phyloP scores from a whole-genome alignment of 2,797 vertebrate genomes.

The Apodemus agrarius region DNA sequence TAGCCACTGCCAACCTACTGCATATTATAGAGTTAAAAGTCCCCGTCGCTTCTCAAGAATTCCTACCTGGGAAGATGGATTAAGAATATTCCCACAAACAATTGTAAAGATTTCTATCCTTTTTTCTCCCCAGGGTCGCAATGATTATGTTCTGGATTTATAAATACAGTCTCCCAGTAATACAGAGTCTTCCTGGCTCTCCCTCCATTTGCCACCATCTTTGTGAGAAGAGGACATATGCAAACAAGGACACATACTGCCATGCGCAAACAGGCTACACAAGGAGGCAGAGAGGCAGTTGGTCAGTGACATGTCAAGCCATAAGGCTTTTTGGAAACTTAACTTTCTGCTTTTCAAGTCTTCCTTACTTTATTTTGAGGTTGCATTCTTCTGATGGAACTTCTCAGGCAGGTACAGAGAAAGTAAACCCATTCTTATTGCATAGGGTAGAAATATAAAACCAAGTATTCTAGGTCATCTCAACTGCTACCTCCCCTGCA shows the following conservation, averaged over 20 bases:
- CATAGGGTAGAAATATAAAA: neutral
- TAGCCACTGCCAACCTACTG: neutral
- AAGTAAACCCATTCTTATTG: neutral
- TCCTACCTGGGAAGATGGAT: neutral
- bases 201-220: neutral
- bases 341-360: neutral
- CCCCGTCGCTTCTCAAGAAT: neutral
- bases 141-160: slow-evolving; percentile 53
- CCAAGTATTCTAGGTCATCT: neutral
- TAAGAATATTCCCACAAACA: neutral
- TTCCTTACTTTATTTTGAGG: slow-evolving; percentile 5
- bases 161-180: slow-evolving; percentile 21
- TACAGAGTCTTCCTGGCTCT: slow-evolving; percentile 1
- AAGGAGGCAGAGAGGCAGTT: neutral
- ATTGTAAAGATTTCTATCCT: neutral
- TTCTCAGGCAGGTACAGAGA: neutral
- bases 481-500: neutral
- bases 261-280: neutral
- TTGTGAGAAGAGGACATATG: neutral
- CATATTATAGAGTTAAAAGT: slow-evolving; percentile 19
- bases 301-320: neutral
- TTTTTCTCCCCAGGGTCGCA: neutral
- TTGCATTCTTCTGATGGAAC: neutral
- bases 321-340: neutral
- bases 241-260: neutral